A percentile compares a stretch with the other conserved stretches of the same genome.
Conservation (phyloP, 2,113 vertebrate species). For the Perca fluviatilis region DNA sequence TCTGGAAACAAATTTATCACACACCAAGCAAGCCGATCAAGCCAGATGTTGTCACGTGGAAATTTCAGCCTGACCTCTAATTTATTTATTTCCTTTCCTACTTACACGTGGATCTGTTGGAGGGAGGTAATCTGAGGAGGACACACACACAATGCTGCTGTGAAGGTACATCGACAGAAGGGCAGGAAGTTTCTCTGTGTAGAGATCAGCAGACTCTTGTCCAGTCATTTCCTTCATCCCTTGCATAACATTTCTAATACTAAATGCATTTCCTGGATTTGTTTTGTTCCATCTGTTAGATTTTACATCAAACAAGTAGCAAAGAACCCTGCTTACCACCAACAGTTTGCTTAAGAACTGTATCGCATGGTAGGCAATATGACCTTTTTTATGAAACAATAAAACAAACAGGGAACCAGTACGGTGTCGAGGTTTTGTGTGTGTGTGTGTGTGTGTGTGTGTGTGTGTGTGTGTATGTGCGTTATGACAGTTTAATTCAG, state of each 20-base stretch:
- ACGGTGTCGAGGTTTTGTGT: not conserved
- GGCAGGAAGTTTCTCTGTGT: constrained; percentile 16
- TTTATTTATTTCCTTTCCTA: constrained; percentile 70
- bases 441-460: too few relatives aligned
- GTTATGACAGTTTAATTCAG: constrained; percentile 85
- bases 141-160: constrained; percentile 23
- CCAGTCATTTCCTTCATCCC: constrained; percentile 20
- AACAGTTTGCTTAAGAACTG: not conserved
- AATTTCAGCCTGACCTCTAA: constrained; percentile 54
- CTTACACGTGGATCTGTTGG: constrained; percentile 41
- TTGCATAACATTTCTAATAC: constrained; percentile 3
- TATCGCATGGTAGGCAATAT: not conserved
- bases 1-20: constrained; percentile 8
- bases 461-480: constrained; percentile 30
- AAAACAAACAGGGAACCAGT: not conserved
- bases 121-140: constrained; percentile 56
- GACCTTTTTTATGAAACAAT: constrained; percentile 3
- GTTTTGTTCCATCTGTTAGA: constrained; percentile 5
- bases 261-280: constrained; percentile 23
- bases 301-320: constrained; percentile 38
- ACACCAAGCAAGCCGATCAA: not conserved
- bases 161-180: constrained; percentile 11
- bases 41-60: constrained; percentile 57
- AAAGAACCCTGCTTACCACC: not conserved
- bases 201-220: not conserved